Base-by-base conservation (phyloP, 2,888 invertebrate species). In the Orthosia incerta region DNA sequence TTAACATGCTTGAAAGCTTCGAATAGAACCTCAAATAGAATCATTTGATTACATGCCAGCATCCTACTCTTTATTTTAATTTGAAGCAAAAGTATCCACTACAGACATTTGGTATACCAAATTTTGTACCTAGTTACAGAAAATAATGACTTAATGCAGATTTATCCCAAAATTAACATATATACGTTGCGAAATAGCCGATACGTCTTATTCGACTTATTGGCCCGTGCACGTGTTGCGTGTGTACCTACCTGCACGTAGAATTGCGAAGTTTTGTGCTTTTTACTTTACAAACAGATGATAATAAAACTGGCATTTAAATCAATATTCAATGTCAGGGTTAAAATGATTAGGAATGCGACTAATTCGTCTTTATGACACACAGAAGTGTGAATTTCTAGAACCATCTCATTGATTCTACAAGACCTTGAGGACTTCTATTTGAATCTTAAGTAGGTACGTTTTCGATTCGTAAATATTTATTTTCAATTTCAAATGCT, bases 361-460 rank as follows among this genome's bases (percentile, higher is more conserved):
- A 69, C 26, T 62, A 51, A 31, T 57, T n/a, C 20, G 50, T 55
- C 64, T 65, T 61, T 65, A 63, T 63, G 57, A 39, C 59, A 66
- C 20, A 57, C 26, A 20, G 1, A 65, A 31, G 67, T 71, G 73
- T 67, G 50, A 81, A 77, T 81, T 81, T 80, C 67, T 80, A 64
- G 82, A 81, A 81, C 16, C 31, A 56, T 64, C 76, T 65, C 15
- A 9, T n/a, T 62, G 12, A 39, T 50, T 57, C n/a, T 15, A 53
- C 4, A 45, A 53, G 59, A 48, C 82, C 82, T 80, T 81, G 77
- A 18, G n/a, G n/a, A 50, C 1, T 64, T 67, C 23, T 50, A 72
- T 67, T 80, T 66, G 26, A 51, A 70, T 81, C 2, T 7, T 31
- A 53, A 46, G 12, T 46, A 50, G 26, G 13, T 68, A 26, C 51